These are phyloP conservation scores for Chaetophractus vellerosus DNA, from an alignment of 2,797 vertebrate genomes.

Conservation along the genomic window DNA sequence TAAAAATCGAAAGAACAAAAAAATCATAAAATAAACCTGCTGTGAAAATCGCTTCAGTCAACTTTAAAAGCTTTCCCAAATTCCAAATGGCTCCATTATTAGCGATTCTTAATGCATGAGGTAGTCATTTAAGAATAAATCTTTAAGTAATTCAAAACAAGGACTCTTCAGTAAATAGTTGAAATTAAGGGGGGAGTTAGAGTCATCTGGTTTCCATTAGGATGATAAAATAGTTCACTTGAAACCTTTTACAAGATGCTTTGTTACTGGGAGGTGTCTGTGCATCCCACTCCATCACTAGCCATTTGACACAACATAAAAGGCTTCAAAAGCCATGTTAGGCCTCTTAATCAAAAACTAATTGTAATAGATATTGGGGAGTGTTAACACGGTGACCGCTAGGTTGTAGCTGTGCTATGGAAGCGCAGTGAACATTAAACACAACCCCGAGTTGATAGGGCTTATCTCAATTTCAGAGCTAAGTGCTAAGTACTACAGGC, in stretches of 20 bases:
- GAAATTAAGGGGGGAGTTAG: conserved; percentile 92
- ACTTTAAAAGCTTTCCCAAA: conserved; percentile 89
- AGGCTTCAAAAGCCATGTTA: conserved; percentile 96
- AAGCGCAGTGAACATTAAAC: conserved; percentile 96
- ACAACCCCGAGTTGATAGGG: conserved; percentile 95
- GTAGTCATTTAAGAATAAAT: conserved; percentile 92
- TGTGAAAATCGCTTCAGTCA: conserved; percentile 77
- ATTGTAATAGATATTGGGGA: conserved; percentile 99
- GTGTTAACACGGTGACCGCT: conserved; percentile 97
- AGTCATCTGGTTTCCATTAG: conserved; percentile 99
- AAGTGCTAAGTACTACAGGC: conserved; percentile 94
- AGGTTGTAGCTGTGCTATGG: conserved; percentile 94
- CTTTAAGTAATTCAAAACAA: conserved; percentile 93
- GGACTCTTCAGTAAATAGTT: conserved; percentile 94
- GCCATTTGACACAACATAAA: conserved; percentile 99
- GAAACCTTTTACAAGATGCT: conserved; percentile 97
- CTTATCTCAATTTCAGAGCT: conserved; percentile 92
- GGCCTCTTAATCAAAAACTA: conserved; percentile 99
- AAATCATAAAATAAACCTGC: conserved; percentile 75
- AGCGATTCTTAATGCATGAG: conserved; percentile 91
- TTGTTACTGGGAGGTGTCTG: conserved; percentile 97
- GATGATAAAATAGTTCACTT: conserved; percentile 99
- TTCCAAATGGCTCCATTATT: conserved; percentile 89
- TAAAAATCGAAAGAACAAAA: conserved; percentile 85
- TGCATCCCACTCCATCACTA: conserved; percentile 96